Percentiles rank a stretch among this genome's conserved stretches.
phyloP scores from a whole-genome alignment of 2,888 invertebrate species.

The Lampropteryx suffumata region DNA sequence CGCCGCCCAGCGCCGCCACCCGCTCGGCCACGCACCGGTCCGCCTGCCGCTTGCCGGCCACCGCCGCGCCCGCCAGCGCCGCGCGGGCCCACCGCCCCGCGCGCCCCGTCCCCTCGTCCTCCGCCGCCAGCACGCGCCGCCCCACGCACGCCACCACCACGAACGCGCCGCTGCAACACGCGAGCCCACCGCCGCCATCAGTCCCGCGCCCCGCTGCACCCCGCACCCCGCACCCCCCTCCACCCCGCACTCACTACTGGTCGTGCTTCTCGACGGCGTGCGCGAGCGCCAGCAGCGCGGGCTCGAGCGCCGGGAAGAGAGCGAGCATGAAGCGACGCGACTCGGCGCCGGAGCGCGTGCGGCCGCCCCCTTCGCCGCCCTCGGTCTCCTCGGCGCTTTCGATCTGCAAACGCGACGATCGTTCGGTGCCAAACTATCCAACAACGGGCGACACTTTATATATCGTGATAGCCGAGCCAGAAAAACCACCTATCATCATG shows the following conservation, averaged over 20 bases:
- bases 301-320: slow-evolving; percentile 94
- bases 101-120: slow-evolving; percentile 69
- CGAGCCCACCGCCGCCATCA: background rate
- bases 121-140: slow-evolving; percentile 97
- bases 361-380: slow-evolving; percentile 37
- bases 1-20: slow-evolving; percentile 66
- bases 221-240: slow-evolving; percentile 94
- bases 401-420: no score
- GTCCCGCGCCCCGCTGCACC: slow-evolving; percentile 5
- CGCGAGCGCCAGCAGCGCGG: slow-evolving; percentile 93
- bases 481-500: no score
- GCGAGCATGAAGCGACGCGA: slow-evolving; percentile 93
- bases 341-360: slow-evolving; percentile 71
- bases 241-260: slow-evolving; percentile 89
- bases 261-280: slow-evolving; percentile 93
- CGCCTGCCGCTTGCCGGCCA: slow-evolving; percentile 75
- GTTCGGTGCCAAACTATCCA: no score
- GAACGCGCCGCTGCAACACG: slow-evolving; percentile 91
- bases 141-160: slow-evolving; percentile 95
- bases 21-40: slow-evolving; percentile 95
- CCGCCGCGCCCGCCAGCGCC: slow-evolving; percentile 67
- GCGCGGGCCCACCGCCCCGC: slow-evolving; percentile 88
- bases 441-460: no score
- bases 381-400: slow-evolving; percentile 43
- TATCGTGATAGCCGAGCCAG: no score